Evolutionary conservation across 2,888 invertebrate genomes (phyloP).

Genomic region (Macropis europaea): DNA sequence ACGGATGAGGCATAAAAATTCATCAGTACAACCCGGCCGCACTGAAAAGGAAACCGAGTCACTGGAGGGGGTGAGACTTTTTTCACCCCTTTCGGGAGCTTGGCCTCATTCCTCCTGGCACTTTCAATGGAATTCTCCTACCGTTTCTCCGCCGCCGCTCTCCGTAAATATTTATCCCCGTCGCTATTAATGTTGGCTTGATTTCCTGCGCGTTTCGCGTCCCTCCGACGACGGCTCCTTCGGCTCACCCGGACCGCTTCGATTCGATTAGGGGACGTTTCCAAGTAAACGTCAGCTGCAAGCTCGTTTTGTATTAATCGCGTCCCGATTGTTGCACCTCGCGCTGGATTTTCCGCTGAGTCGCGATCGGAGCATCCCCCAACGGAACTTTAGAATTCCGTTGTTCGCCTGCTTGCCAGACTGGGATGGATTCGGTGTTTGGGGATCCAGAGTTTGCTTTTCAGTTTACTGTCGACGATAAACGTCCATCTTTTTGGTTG

Average conservation of each 20-base stretch:
- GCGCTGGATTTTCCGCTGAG: background rate
- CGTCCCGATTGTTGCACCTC: background rate
- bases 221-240: no score
- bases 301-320: conserved; percentile 29
- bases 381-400: no score
- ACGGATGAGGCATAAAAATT: conserved; percentile 50
- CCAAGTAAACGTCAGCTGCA: conserved; percentile 1
- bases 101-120: background rate
- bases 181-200: conserved; percentile 2
- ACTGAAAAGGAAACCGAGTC: background rate
- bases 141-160: no score
- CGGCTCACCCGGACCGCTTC: no score
- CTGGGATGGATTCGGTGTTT: no score
- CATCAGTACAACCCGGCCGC: conserved; percentile 24
- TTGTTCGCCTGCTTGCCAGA: no score
- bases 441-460: no score
- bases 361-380: background rate
- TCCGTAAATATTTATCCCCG: no score
- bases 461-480: no score
- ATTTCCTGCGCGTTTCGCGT: no score
- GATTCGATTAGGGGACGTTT: background rate
- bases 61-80: background rate
- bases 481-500: no score
- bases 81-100: background rate
- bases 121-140: conserved; percentile 6